These are phyloP conservation scores for Dallia pectoralis DNA, from an alignment of 2,797 vertebrate genomes.

Conservation along the genomic window DNA sequence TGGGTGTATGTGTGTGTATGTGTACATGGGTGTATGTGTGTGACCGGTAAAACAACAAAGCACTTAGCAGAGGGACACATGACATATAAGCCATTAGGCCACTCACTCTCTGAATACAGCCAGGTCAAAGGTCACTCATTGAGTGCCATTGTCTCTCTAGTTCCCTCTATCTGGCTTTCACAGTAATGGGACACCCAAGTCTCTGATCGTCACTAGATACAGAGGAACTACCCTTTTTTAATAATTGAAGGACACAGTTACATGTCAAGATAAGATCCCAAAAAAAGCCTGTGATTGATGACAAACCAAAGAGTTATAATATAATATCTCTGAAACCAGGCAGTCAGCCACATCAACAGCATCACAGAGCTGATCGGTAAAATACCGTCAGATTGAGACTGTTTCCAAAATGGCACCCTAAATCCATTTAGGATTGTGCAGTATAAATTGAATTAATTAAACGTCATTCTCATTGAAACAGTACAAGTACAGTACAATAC, in stretches of 20 bases:
- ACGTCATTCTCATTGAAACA: too few species aligned
- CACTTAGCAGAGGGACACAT: conserved; percentile 20
- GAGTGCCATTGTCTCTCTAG: conserved; percentile 19
- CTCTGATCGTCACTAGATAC: neutral
- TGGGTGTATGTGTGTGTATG: conserved; percentile 8
- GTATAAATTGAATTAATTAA: too few species aligned
- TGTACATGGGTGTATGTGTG: conserved; percentile 3
- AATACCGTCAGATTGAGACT: neutral
- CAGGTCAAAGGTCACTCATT: conserved; percentile 51
- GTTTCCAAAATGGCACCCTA: neutral
- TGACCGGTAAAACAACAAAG: conserved; percentile 28
- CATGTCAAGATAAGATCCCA: neutral
- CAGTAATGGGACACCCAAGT: neutral
- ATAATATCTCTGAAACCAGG: neutral
- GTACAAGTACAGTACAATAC: too few species aligned
- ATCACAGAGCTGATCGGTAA: neutral
- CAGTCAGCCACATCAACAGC: neutral
- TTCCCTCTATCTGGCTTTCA: neutral
- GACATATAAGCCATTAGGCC: conserved; percentile 2
- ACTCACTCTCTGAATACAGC: conserved; percentile 24
- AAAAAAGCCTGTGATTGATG: neutral
- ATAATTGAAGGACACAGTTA: neutral
- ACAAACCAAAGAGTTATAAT: neutral
- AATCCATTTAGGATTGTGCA: neutral
- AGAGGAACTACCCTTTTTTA: neutral